Conservation (phyloP, 2,888 invertebrate species). For the Calameuta idolon region DNA sequence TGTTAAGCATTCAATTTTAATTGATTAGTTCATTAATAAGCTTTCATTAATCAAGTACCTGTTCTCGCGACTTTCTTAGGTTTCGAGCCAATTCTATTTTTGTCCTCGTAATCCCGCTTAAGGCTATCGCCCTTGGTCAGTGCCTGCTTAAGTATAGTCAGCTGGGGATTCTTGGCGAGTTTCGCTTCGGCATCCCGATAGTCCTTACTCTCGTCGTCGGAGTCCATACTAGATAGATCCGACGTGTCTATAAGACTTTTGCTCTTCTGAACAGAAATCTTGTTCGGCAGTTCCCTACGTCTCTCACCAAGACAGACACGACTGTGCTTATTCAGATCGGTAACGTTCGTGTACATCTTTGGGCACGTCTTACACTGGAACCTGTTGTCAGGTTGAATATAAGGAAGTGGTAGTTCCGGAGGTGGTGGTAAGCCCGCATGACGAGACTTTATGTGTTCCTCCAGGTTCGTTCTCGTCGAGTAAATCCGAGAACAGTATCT, state of each 20-base stretch:
- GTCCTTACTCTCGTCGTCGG: constrained; percentile 59
- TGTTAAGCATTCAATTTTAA: neutral
- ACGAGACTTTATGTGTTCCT: constrained; percentile 66
- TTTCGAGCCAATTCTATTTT: constrained; percentile 57
- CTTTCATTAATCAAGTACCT: constrained; percentile 52
- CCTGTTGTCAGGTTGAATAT: constrained; percentile 45
- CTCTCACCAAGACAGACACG: constrained; percentile 51
- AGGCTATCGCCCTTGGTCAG: constrained; percentile 55
- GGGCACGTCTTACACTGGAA: constrained; percentile 61
- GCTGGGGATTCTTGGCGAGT: constrained; percentile 64
- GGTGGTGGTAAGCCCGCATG: constrained; percentile 60
- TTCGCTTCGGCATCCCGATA: constrained; percentile 67
- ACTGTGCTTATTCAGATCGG: constrained; percentile 60
- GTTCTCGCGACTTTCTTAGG: constrained; percentile 55
- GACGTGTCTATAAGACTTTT: constrained; percentile 59
- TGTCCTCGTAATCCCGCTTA: constrained; percentile 56
- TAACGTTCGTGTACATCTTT: constrained; percentile 57
- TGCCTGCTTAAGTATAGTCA: constrained; percentile 64
- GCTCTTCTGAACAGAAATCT: constrained; percentile 62
- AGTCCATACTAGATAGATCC: constrained; percentile 57
- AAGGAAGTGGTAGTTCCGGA: constrained; percentile 44
- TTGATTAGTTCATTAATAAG: neutral
- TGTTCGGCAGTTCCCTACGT: constrained; percentile 52
- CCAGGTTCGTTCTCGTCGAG: constrained; percentile 65
- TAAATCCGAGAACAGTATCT: constrained; percentile 65